phyloP scores from a whole-genome alignment of 2,888 invertebrate genomes.

The Proisotoma minuta region DNA sequence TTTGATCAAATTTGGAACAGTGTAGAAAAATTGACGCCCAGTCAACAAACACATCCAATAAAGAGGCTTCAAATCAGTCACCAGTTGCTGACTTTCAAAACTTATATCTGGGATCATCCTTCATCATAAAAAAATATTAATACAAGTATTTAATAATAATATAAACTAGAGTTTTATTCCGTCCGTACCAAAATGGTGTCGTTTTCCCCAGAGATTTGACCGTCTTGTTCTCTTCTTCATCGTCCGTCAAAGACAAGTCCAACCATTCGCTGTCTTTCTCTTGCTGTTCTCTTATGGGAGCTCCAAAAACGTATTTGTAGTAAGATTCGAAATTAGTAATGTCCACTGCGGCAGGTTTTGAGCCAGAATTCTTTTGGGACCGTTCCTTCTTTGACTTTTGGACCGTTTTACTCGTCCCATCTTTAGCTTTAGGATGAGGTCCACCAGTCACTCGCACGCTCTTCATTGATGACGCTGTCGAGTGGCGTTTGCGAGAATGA shows the following conservation, averaged over 20 bases:
- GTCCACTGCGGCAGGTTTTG: background rate
- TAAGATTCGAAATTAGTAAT: background rate
- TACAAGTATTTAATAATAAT: no score
- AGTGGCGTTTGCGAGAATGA: background rate
- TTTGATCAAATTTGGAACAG: slow-evolving; percentile 8
- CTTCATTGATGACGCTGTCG: no score
- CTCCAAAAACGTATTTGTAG: background rate
- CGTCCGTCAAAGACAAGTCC: slow-evolving; percentile 22
- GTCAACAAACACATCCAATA: background rate
- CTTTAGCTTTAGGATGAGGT: background rate
- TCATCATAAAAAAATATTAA: background rate
- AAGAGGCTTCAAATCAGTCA: slow-evolving; percentile 5
- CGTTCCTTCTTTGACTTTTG: background rate
- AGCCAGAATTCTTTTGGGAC: background rate
- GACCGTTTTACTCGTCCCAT: background rate
- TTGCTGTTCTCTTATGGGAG: background rate
- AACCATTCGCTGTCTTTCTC: slow-evolving; percentile 33
- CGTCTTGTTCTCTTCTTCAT: slow-evolving; percentile 3
- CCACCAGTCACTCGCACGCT: background rate
- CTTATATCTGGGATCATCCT: slow-evolving; percentile 25
- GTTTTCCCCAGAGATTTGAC: slow-evolving; percentile 10
- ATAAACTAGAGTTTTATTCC: no score
- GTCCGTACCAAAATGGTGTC: background rate
- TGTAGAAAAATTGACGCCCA: slow-evolving; percentile 19
- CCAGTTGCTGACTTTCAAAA: slow-evolving; percentile 29